Percentiles rank a stretch among this genome's conserved stretches.
phyloP scores from a whole-genome alignment of 2,113 vertebrate species.

The Alligator mississippiensis region DNA sequence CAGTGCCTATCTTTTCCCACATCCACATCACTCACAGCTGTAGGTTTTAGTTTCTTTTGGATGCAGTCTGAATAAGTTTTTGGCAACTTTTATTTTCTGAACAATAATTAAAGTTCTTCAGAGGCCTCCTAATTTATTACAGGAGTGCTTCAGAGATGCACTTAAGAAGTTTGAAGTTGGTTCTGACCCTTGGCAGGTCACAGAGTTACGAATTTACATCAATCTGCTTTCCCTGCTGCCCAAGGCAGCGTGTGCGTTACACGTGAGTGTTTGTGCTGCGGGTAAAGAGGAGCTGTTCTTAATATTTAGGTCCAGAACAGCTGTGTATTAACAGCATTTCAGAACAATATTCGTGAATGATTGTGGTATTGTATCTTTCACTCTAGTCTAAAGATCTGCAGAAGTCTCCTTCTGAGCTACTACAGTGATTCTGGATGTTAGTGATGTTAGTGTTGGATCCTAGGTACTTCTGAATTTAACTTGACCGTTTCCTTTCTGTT shows the following conservation, averaged over 20 bases:
- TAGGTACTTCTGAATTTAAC: background rate
- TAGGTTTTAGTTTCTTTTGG: background rate
- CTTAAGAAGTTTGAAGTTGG: background rate
- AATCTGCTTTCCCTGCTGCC: background rate
- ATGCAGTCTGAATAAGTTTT: background rate
- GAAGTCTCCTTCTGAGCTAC: background rate
- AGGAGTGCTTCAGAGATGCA: background rate
- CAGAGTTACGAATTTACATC: rapidly evolving
- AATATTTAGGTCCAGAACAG: background rate
- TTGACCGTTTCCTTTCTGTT: background rate
- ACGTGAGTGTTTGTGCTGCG: rapidly evolving
- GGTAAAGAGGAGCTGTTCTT: rapidly evolving
- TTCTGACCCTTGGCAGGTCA: background rate
- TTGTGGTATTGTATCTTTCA: background rate
- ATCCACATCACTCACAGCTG: background rate
- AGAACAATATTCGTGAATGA: background rate
- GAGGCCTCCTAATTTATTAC: slow-evolving; percentile 4
- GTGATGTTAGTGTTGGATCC: background rate
- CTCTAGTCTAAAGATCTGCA: background rate
- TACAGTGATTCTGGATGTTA: background rate
- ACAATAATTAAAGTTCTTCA: background rate
- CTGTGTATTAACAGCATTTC: background rate
- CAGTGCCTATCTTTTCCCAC: background rate
- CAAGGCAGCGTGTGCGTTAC: background rate
- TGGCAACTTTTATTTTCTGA: background rate